Evolutionary conservation across 2,888 invertebrate species (phyloP).

Genomic region (Heliconius charithonia): DNA sequence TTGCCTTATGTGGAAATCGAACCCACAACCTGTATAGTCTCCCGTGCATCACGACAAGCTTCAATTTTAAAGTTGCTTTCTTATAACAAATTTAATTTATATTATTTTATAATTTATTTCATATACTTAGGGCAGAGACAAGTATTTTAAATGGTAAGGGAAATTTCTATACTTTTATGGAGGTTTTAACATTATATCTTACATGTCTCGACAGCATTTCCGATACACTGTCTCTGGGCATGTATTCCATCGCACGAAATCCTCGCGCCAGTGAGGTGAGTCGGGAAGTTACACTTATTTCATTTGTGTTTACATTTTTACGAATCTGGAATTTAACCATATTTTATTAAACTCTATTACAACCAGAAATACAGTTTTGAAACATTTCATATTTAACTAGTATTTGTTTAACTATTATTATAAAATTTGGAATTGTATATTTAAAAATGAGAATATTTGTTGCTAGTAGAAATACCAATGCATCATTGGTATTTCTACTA

Average conservation of each 20-base stretch:
- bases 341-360: background rate
- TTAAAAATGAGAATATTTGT: too few relatives aligned
- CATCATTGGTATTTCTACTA: too few relatives aligned
- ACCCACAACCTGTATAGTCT: too few relatives aligned
- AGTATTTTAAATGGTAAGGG: background rate
- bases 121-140: background rate
- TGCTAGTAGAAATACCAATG: too few relatives aligned
- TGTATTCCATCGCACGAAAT: conserved; percentile 56
- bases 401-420: too few relatives aligned
- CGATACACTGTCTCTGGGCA: conserved; percentile 60
- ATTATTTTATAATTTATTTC: background rate
- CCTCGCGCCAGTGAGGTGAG: background rate
- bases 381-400: too few relatives aligned
- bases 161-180: too few relatives aligned
- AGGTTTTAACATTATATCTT: conserved; percentile 2
- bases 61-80: background rate
- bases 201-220: conserved; percentile 59
- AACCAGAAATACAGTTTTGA: background rate
- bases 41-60: too few relatives aligned
- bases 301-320: conserved; percentile 54
- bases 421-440: too few relatives aligned
- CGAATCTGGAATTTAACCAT: conserved; percentile 54
- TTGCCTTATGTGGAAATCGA: too few relatives aligned
- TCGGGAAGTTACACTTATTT: conserved; percentile 36
- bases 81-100: background rate